A percentile compares a stretch with the other conserved stretches of the same genome.
phyloP scores from a whole-genome alignment of 2,888 invertebrate genomes.

The Strigamia maritima region DNA sequence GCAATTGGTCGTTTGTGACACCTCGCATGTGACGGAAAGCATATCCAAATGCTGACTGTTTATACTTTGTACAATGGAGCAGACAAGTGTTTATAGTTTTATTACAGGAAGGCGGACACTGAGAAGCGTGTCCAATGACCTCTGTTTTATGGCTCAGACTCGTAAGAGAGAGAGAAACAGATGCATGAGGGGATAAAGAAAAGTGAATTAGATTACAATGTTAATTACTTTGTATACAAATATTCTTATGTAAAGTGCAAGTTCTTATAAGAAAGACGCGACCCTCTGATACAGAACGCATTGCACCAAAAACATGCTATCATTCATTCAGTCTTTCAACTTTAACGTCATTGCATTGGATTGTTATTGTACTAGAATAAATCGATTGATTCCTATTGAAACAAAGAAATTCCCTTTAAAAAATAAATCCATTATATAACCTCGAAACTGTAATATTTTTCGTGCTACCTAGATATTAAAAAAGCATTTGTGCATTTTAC shows the following conservation, averaged over 20 bases:
- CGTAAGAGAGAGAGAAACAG: slow-evolving; percentile 16
- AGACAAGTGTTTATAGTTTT: slow-evolving; percentile 38
- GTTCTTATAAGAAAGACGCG: neutral
- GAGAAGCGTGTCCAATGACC: slow-evolving; percentile 39
- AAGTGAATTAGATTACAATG: slow-evolving; percentile 13
- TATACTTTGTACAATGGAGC: slow-evolving; percentile 18
- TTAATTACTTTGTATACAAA: too few relatives aligned
- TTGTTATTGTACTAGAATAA: neutral
- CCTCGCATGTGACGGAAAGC: slow-evolving; percentile 16
- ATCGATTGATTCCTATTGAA: neutral
- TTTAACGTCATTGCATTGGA: neutral
- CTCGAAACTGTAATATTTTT: neutral
- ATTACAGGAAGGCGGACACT: slow-evolving; percentile 37
- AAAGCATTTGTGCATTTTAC: neutral
- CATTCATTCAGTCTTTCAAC: neutral
- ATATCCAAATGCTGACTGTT: slow-evolving; percentile 27
- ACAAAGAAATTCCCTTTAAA: neutral
- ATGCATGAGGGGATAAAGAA: slow-evolving; percentile 31
- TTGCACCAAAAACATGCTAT: slow-evolving; percentile 8
- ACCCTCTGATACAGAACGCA: neutral
- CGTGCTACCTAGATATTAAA: slow-evolving; percentile 9
- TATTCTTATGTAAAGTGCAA: neutral
- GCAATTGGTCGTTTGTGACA: neutral
- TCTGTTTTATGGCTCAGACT: slow-evolving; percentile 36
- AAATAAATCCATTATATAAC: neutral